phyloP scores from a whole-genome alignment of 2,888 invertebrate species.

The Eupeodes latifasciatus region DNA sequence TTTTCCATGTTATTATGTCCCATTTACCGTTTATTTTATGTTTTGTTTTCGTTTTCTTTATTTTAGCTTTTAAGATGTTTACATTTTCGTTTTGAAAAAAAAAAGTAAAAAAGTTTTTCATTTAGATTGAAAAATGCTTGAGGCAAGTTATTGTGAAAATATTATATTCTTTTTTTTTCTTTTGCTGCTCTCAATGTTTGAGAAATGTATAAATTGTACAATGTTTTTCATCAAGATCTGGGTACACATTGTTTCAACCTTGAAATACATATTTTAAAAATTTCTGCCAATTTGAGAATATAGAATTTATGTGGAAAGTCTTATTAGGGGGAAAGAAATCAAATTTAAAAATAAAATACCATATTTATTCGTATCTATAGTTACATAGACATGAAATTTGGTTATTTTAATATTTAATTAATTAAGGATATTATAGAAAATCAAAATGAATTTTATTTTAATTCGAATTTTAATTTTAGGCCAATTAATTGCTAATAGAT shows the following conservation, averaged over 20 bases:
- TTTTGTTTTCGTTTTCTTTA: background rate
- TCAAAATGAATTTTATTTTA: no score
- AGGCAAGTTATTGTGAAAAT: constrained; percentile 13
- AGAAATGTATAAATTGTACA: background rate
- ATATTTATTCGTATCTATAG: no score
- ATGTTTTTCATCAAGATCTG: background rate
- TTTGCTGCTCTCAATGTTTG: background rate
- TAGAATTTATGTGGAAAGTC: background rate
- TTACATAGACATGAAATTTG: no score
- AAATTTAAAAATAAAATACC: constrained; percentile 1
- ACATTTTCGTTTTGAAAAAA: constrained; percentile 5
- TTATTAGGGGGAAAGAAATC: background rate
- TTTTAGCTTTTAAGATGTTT: constrained; percentile 8
- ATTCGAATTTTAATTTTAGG: no score
- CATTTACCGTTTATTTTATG: background rate
- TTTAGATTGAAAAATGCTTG: constrained; percentile 5
- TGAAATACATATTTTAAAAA: background rate
- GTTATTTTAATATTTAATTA: no score
- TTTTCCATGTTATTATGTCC: background rate
- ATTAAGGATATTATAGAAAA: no score
- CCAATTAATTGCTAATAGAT: no score
- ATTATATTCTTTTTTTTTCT: background rate
- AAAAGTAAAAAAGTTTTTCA: background rate
- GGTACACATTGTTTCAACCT: background rate
- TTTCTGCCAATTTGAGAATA: constrained; percentile 7